These are phyloP conservation scores for Noturus placidus DNA, from an alignment of 2,113 vertebrate species.

Conservation along the genomic window DNA sequence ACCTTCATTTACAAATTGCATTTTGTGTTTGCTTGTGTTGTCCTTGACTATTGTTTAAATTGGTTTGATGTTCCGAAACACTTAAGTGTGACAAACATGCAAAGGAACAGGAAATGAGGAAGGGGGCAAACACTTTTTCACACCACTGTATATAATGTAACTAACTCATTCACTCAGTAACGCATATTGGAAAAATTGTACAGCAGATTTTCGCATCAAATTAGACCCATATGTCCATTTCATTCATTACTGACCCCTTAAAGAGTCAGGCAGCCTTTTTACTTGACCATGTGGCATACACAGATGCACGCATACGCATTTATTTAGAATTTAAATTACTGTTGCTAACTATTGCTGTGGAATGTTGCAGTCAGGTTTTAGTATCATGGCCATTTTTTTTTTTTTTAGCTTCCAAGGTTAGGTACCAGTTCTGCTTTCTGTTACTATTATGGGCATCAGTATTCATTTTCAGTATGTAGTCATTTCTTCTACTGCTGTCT, in stretches of 20 bases:
- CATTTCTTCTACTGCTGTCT: constrained; percentile 11
- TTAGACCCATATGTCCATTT: not conserved
- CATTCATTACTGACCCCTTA: not conserved
- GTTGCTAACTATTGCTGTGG: not conserved
- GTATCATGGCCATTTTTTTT: not conserved
- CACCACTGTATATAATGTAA: not conserved
- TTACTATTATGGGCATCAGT: not conserved
- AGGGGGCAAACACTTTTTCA: too few species aligned
- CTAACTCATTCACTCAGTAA: not conserved
- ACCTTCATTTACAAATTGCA: too few species aligned
- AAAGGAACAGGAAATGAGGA: too few species aligned
- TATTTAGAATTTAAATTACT: not conserved
- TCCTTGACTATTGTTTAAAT: too few species aligned
- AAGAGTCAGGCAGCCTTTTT: not conserved
- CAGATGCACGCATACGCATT: not conserved
- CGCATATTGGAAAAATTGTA: not conserved
- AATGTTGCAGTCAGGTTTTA: not conserved
- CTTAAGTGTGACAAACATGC: too few species aligned
- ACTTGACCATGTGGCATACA: not conserved
- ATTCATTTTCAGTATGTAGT: constrained; percentile 26
- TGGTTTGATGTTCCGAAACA: too few species aligned
- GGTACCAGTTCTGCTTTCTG: not conserved
- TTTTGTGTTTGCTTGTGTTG: too few species aligned
- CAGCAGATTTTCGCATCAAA: not conserved
- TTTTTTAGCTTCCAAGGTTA: not conserved